These are phyloP conservation scores for Podilymbus podiceps DNA, from an alignment of 2,113 vertebrate genomes.

Conservation along the genomic window DNA sequence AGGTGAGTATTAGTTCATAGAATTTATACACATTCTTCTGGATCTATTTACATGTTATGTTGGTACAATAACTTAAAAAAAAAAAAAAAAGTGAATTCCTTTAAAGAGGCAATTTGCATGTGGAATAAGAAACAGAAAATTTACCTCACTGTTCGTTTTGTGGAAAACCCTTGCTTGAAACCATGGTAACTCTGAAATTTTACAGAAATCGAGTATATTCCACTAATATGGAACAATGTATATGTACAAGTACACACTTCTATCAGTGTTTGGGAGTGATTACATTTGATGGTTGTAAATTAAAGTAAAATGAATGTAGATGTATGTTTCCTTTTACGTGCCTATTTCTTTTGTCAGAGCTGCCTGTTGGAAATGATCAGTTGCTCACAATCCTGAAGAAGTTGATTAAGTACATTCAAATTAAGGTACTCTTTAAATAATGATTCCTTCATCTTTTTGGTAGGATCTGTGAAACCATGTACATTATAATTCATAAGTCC, in stretches of 20 bases:
- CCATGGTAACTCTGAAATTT: not conserved
- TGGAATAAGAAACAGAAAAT: not conserved
- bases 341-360: constrained; percentile 73
- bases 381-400: constrained; percentile 84
- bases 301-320: not conserved
- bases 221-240: not conserved
- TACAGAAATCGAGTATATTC: not conserved
- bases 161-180: not conserved
- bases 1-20: constrained; percentile 70
- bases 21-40: not conserved
- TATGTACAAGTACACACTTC: accelerated
- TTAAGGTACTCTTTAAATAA: constrained; percentile 81
- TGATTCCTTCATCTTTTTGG: not conserved
- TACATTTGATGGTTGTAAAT: not conserved
- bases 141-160: not conserved
- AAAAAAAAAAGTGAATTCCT: not conserved
- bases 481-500: not conserved
- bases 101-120: not conserved
- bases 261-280: not conserved
- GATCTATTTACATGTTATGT: not conserved
- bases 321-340: not conserved
- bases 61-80: not conserved
- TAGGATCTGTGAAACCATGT: not conserved
- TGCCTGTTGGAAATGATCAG: constrained; percentile 88
- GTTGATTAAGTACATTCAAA: constrained; percentile 86